Conservation (phyloP, 2,797 vertebrate genomes). For the Syngnathus acus region DNA sequence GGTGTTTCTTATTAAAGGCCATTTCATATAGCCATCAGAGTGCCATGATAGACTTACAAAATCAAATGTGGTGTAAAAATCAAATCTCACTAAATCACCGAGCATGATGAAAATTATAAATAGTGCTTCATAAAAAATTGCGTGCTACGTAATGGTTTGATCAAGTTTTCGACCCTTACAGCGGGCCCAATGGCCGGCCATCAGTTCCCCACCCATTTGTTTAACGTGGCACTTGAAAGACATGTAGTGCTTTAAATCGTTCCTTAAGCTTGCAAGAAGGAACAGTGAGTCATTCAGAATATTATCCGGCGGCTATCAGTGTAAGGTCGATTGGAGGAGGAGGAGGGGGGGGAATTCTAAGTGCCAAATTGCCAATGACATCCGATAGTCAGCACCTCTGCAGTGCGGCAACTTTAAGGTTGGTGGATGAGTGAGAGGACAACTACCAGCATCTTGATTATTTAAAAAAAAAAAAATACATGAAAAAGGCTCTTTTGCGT, state of each 20-base stretch:
- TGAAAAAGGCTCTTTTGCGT: slow-evolving; percentile 3
- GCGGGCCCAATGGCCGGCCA: neutral
- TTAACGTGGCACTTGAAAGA: slow-evolving; percentile 39
- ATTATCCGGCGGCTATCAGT: slow-evolving; percentile 7
- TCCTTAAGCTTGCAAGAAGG: slow-evolving; percentile 68
- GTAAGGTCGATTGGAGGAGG: slow-evolving; percentile 11
- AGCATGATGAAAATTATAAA: too few species aligned
- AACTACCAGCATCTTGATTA: slow-evolving; percentile 1
- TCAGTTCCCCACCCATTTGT: neutral
- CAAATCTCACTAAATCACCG: neutral
- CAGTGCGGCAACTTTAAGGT: neutral
- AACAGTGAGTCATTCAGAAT: slow-evolving; percentile 46
- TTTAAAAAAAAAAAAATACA: neutral
- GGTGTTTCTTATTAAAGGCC: neutral
- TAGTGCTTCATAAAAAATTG: neutral
- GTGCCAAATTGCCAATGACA: slow-evolving; percentile 19
- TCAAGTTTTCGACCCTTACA: neutral
- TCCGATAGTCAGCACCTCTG: slow-evolving; percentile 23
- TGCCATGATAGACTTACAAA: neutral
- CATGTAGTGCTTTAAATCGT: slow-evolving; percentile 53
- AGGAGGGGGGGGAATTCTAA: slow-evolving; percentile 4
- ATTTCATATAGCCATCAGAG: neutral
- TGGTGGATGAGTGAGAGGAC: neutral
- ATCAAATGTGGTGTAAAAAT: neutral
- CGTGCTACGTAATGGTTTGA: neutral